Base-by-base conservation (phyloP, 2,888 invertebrate species). In the Fragum sueziense region DNA sequence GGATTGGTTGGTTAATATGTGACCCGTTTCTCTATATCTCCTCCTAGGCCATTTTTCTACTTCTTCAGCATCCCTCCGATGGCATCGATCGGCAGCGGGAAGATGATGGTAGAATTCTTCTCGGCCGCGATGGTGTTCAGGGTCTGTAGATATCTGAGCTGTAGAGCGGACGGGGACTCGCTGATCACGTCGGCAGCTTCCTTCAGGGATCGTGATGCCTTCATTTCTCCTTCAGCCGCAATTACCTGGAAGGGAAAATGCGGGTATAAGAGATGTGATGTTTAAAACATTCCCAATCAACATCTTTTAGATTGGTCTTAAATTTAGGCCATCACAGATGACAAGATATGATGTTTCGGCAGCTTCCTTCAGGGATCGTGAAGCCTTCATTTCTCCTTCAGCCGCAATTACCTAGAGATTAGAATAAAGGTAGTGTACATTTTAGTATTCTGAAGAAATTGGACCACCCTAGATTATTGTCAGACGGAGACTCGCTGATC, bases 131-230 rank as follows among this genome's bases (percentile, higher is more conserved):
- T 92, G 25, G 89, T 85, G 84, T 87, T 91, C 34, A 92, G 87
- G 0, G 92, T 92, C 86, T 92, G 92, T 22, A 93, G 85, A 84
- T 92, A 92, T 27, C 92, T 85, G 29, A 92, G 88, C 94, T 96
- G 96, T 75, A 97, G 93, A 34, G 97, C 97, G 88, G 96, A 96
- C 25, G 97, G 97, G 85, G 96, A 96, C 91, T 96, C 96, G 54
- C 95, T 94, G 93, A 97, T 97, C 71, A 97, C 96, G 89, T 97
- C 96, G 3, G 97, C 96, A 6, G 97, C 97, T 94, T 97, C 97
- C 93, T 96, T 96, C 61, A 97, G 94, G 4, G 97, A 97, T 84
- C 96, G 95, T 0, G 97, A 97, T 0, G 97, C 97, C 54, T 89
- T 91, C 86, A 91, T 90, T 83, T 92, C 92, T 57, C 92, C 92